These are phyloP conservation scores for Hemicordylus capensis DNA, from an alignment of 2,113 vertebrate genomes.

Conservation along the genomic window DNA sequence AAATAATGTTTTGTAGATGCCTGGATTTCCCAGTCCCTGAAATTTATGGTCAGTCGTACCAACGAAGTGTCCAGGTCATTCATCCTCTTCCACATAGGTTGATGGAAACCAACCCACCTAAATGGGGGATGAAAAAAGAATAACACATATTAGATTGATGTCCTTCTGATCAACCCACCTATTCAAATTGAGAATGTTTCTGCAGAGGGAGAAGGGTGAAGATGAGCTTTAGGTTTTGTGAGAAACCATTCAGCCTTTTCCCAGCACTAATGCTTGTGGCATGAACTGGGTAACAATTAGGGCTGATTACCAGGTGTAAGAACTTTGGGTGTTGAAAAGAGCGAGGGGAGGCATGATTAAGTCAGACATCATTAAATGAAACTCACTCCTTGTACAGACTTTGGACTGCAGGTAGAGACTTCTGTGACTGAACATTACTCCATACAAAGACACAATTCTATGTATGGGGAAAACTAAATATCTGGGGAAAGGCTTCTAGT, in stretches of 20 bases:
- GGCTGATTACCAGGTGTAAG: neutral
- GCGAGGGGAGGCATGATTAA: neutral
- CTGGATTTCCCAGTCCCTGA: conserved; percentile 63
- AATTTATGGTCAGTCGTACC: conserved; percentile 46
- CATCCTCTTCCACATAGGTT: conserved; percentile 96
- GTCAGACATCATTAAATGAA: neutral
- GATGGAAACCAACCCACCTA: conserved; percentile 99
- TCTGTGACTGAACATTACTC: too few species aligned
- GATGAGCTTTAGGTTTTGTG: neutral
- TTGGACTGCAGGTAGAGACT: neutral
- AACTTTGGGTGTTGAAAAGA: neutral
- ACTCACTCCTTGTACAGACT: neutral
- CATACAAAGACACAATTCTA: neutral
- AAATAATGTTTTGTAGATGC: conserved; percentile 44
- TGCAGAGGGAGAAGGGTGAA: neutral
- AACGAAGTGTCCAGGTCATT: conserved; percentile 74
- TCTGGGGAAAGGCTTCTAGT: neutral
- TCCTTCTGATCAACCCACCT: neutral
- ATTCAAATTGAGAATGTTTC: conserved; percentile 9
- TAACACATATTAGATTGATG: conserved; percentile 43
- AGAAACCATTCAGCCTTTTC: neutral
- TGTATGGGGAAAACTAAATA: neutral
- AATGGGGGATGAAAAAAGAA: conserved; percentile 38
- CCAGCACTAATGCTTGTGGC: neutral
- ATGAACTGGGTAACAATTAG: neutral